These are phyloP conservation scores for Temnothorax rugatulus DNA, from an alignment of 2,888 invertebrate species.

Conservation along the genomic window DNA sequence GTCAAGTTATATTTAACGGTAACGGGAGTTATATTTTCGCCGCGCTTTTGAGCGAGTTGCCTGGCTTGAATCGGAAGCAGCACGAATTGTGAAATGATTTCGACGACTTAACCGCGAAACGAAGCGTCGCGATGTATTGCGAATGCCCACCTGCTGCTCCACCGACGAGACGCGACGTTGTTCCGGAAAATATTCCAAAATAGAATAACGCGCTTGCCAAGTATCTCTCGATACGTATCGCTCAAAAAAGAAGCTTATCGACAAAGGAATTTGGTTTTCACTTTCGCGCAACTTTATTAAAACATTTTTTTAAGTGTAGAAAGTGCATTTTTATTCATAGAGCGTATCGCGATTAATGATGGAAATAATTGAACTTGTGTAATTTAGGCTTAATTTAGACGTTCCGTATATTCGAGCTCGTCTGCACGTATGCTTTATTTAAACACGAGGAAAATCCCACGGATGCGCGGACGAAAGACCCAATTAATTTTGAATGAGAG, in stretches of 20 bases:
- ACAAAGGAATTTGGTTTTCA: neutral
- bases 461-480: constrained; percentile 46
- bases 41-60: constrained; percentile 12
- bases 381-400: constrained; percentile 7
- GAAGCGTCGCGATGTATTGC: constrained; percentile 38
- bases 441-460: constrained; percentile 15
- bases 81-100: constrained; percentile 41
- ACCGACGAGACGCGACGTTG: constrained; percentile 1
- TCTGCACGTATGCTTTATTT: constrained; percentile 17
- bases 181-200: constrained; percentile 13
- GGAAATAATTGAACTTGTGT: neutral
- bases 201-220: constrained; percentile 15
- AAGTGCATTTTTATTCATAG: neutral
- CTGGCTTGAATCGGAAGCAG: constrained; percentile 41
- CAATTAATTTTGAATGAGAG: constrained; percentile 50
- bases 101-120: constrained; percentile 46
- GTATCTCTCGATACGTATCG: neutral
- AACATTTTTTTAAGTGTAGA: neutral
- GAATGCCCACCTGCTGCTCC: constrained; percentile 48
- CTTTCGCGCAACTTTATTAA: neutral
- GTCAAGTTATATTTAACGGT: constrained; percentile 55
- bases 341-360: neutral
- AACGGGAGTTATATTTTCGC: constrained; percentile 53
- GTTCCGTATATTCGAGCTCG: neutral
- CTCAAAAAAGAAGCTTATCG: neutral